Evolutionary conservation across 1,140 invertebrate species (phyloP), one percentile per base, ranked within the genome.

Genomic region (Sesamia nonagrioides): DNA sequence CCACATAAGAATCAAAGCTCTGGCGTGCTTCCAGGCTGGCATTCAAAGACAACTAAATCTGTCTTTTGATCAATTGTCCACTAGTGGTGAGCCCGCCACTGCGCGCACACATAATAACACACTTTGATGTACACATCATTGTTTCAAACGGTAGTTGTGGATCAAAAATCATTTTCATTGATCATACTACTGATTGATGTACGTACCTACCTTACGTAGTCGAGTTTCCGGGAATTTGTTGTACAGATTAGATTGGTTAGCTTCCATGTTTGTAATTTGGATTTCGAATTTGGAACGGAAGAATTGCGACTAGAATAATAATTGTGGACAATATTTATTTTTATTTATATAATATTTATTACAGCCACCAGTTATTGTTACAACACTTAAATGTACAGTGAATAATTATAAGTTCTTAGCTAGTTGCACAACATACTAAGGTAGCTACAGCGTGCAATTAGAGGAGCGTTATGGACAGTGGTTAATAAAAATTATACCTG

Each of bases 1-100:
- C 83, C 54, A 8, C 75, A 60, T 77, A 82, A 84, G 82, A 89
- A 89, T 87, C 83, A 87, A 87, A 87, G 87, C 82, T 78, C 83
- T 89, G 88, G 88, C 88, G 82, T 18, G 66, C 58, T 74, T 85
- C 86, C 85, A 89, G 84, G 68, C 69, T 66, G 45, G 45, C 63
- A 54, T 48, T 61, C 72, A 79, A 79, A 82, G 79, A 83, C 80
- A 81, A 82, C 77, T 82, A 74, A 80, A 82, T 82, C 80, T 68
- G 69, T 77, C 72, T 73, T 85, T 83, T 82, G 78, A 80, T 85
- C 82, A 85, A 81, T 78, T 81, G 81, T 81, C 81, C 76, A 81
- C 56, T 78, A 72, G 60, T n/a, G 74, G 73, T 17, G 50, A 21
- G 45, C 35, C n/a, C n/a, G 71, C 52, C 18, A 21, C 71, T 73